These are phyloP conservation scores for Condylura cristata DNA, from an alignment of 2,113 vertebrate species.

Conservation along the genomic window DNA sequence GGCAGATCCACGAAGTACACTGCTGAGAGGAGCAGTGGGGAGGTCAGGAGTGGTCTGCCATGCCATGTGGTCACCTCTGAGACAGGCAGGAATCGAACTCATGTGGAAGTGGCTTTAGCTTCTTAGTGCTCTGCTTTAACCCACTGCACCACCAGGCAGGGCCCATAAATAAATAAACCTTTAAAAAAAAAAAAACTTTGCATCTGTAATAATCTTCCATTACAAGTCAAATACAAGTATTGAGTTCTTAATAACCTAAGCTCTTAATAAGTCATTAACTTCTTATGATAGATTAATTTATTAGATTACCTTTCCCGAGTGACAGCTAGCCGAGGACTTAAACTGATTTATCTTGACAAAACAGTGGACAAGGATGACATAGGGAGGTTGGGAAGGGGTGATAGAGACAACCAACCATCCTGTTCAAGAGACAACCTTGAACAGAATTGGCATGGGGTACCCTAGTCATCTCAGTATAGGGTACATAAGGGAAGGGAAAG, in stretches of 20 bases:
- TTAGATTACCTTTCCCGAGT: slow-evolving; percentile 29
- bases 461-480: neutral
- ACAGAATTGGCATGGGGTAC: neutral
- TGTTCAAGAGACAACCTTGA: neutral
- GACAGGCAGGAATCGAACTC: too few relatives aligned
- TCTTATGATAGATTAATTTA: slow-evolving; percentile 54
- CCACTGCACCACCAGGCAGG: too few relatives aligned
- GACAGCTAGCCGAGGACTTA: neutral
- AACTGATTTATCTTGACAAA: slow-evolving; percentile 21
- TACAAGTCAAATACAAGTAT: neutral
- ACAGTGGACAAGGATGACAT: neutral
- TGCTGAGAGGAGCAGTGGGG: too few relatives aligned
- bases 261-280: slow-evolving; percentile 49
- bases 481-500: neutral
- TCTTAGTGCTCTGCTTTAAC: too few relatives aligned
- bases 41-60: too few relatives aligned
- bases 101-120: too few relatives aligned
- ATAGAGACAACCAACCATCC: neutral
- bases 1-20: too few relatives aligned
- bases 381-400: neutral
- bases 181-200: too few relatives aligned
- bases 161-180: too few relatives aligned
- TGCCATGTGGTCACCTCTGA: too few relatives aligned
- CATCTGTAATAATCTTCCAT: neutral
- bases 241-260: neutral